Percentiles rank a stretch among this genome's conserved stretches.
phyloP scores from a whole-genome alignment of 2,797 vertebrate species.

The Sebastes matsubarae region DNA sequence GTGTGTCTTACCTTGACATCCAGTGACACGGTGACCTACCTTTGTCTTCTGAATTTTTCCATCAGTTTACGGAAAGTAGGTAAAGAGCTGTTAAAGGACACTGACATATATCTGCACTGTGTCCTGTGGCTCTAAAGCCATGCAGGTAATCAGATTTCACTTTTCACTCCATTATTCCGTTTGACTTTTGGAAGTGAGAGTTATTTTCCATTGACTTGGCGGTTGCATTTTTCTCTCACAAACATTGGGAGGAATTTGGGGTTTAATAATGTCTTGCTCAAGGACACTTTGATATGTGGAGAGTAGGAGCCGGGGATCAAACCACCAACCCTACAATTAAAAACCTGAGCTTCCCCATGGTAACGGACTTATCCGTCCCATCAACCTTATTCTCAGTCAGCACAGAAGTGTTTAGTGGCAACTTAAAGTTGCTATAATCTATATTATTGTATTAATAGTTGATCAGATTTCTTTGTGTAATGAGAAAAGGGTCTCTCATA shows the following conservation, averaged over 20 bases:
- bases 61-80: not conserved
- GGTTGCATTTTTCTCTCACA: not conserved
- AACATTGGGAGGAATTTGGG: not conserved
- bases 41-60: slow-evolving; percentile 12
- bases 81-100: not conserved
- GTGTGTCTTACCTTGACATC: slow-evolving; percentile 17
- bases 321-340: not conserved
- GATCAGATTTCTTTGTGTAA: not conserved
- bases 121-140: not conserved
- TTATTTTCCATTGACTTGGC: not conserved
- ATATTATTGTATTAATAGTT: not conserved
- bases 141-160: not conserved
- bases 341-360: not conserved
- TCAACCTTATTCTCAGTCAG: not conserved
- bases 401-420: not conserved
- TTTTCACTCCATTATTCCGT: not conserved
- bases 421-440: not conserved
- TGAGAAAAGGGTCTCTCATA: not conserved
- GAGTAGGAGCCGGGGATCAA: not conserved
- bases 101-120: not conserved
- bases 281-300: not conserved
- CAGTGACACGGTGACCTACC: slow-evolving; percentile 13
- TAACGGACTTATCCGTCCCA: accelerated
- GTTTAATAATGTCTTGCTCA: not conserved
- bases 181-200: not conserved